These are phyloP conservation scores for Ophioninae sp. DNA, from an alignment of 2,888 invertebrate species.

Conservation along the genomic window DNA sequence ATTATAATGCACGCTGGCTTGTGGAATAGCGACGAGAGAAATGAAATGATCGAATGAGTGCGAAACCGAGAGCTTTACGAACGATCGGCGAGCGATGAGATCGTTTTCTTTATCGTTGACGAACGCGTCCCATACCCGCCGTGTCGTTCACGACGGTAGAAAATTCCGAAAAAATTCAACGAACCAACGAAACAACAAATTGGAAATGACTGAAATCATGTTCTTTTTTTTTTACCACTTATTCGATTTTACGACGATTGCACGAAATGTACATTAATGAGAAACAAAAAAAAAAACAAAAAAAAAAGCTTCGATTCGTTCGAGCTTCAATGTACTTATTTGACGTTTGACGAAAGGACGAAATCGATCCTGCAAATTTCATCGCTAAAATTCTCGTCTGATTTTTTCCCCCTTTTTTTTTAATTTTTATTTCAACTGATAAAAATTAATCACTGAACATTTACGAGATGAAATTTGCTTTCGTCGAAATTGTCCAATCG, in stretches of 20 bases:
- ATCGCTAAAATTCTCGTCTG: neutral
- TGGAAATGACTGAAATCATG: constrained; percentile 57
- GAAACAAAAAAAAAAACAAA: neutral
- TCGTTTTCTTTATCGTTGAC: constrained; percentile 7
- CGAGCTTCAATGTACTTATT: constrained; percentile 57
- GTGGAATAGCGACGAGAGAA: constrained; percentile 31
- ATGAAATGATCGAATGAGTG: constrained; percentile 4
- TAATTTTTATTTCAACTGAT: no score
- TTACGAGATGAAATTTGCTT: no score
- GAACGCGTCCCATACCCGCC: neutral
- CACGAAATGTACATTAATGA: constrained; percentile 1
- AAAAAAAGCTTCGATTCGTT: constrained; percentile 41
- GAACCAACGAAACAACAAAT: constrained; percentile 55
- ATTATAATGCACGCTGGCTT: constrained; percentile 61
- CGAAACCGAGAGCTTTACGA: constrained; percentile 35
- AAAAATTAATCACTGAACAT: no score
- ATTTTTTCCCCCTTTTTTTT: neutral
- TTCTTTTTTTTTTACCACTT: constrained; percentile 55
- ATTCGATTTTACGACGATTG: constrained; percentile 45
- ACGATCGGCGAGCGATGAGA: constrained; percentile 22
- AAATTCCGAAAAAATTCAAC: constrained; percentile 21
- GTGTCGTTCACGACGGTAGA: constrained; percentile 6
- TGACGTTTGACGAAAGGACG: constrained; percentile 34
- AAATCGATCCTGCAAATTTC: constrained; percentile 6
- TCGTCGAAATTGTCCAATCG: no score